phyloP scores from a whole-genome alignment of 1,140 invertebrate species.

The Sesamia nonagrioides region DNA sequence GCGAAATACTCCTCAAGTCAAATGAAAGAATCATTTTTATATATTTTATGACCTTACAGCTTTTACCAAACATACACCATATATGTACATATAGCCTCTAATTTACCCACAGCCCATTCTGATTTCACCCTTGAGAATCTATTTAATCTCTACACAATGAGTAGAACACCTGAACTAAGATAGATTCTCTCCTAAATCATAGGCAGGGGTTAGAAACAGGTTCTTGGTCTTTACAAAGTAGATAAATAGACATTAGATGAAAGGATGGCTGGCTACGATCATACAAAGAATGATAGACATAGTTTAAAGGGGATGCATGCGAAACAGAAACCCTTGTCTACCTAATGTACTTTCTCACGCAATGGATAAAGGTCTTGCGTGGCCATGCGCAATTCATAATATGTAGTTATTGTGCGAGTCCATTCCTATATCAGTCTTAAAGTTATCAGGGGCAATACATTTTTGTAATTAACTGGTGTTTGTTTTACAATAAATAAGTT shows the following conservation, averaged over 20 bases:
- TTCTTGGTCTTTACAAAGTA: slow-evolving; percentile 68
- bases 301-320: slow-evolving; percentile 57
- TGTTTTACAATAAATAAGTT: not conserved
- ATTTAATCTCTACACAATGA: slow-evolving; percentile 53
- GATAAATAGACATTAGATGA: slow-evolving; percentile 65
- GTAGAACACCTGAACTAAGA: slow-evolving; percentile 57
- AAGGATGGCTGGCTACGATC: slow-evolving; percentile 38
- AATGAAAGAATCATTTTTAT: not conserved
- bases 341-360: slow-evolving; percentile 74
- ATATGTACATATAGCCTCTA: slow-evolving; percentile 4
- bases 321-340: slow-evolving; percentile 64
- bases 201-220: slow-evolving; percentile 69
- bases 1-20: not conserved
- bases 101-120: not conserved
- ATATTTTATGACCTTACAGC: not conserved
- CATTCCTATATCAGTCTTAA: slow-evolving; percentile 18
- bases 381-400: slow-evolving; percentile 64
- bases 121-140: slow-evolving; percentile 39
- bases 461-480: slow-evolving; percentile 14
- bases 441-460: not conserved
- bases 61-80: not conserved
- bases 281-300: slow-evolving; percentile 53
- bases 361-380: slow-evolving; percentile 53
- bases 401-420: slow-evolving; percentile 10
- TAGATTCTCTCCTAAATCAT: slow-evolving; percentile 42